Percentiles rank a stretch among this genome's conserved stretches.
Evolutionary conservation across 2,113 vertebrate genomes (phyloP).

Genomic region (Phaetusa simplex): DNA sequence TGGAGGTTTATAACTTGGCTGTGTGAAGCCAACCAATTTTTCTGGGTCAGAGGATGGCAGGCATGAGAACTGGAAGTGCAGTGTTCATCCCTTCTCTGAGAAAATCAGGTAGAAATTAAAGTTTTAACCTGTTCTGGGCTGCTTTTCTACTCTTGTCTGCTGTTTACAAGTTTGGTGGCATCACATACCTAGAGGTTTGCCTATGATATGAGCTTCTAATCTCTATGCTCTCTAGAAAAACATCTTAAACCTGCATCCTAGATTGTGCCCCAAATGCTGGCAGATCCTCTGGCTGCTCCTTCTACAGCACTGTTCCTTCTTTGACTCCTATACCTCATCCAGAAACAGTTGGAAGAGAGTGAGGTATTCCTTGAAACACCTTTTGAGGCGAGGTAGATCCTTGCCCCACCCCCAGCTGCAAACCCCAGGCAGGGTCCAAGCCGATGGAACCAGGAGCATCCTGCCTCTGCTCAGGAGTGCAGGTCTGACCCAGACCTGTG

Average conservation of each 20-base stretch:
- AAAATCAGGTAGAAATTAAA: not conserved
- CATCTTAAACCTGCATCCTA: not conserved
- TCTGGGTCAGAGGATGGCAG: not conserved
- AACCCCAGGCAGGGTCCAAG: not conserved
- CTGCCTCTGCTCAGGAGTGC: not conserved
- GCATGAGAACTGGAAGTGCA: not conserved
- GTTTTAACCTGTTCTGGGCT: not conserved
- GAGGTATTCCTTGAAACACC: not conserved
- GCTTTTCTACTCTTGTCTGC: not conserved
- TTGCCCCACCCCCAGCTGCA: not conserved
- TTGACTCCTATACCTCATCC: not conserved
- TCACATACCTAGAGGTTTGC: not conserved
- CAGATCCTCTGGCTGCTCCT: not conserved
- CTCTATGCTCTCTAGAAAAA: not conserved
- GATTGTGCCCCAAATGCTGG: not conserved
- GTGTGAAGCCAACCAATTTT: not conserved
- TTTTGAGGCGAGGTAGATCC: not conserved
- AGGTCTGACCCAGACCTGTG: accelerated
- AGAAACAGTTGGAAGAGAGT: not conserved
- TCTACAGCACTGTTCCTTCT: not conserved
- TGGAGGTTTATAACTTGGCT: not conserved
- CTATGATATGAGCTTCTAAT: not conserved
- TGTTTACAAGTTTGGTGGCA: not conserved
- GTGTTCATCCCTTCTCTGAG: not conserved
- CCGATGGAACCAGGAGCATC: not conserved